Conservation (phyloP, 2,113 vertebrate species). For the Sterna hirundo region DNA sequence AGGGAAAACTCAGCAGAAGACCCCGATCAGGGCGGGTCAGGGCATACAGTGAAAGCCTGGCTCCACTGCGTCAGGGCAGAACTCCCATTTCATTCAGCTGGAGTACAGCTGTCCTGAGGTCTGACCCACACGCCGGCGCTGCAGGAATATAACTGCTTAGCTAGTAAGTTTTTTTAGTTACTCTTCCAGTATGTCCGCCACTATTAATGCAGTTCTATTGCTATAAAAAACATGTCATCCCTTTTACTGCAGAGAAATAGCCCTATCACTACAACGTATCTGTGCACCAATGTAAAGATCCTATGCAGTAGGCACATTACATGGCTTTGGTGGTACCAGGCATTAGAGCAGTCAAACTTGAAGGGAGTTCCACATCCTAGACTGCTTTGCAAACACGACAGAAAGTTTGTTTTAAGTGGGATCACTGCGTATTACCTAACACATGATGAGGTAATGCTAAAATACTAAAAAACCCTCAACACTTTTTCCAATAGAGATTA, state of each 20-base stretch:
- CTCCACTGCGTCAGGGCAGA: not conserved
- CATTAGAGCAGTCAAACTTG: not conserved
- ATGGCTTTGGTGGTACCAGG: not conserved
- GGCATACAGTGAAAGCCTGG: rapidly evolving
- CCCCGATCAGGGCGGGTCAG: not conserved
- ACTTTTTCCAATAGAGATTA: not conserved
- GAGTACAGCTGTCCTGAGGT: not conserved
- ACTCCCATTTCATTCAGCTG: not conserved
- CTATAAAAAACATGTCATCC: not conserved
- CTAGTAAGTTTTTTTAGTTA: not conserved
- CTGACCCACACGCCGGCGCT: not conserved
- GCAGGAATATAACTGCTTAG: not conserved
- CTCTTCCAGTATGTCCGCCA: not conserved
- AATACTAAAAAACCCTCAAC: not conserved
- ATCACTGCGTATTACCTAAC: conserved; percentile 22
- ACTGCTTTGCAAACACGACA: not conserved
- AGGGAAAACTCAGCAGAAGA: not conserved
- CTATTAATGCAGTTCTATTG: not conserved
- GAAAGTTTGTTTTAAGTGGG: conserved; percentile 9
- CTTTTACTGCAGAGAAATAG: not conserved
- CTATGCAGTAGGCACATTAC: not conserved
- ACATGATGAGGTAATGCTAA: conserved; percentile 8
- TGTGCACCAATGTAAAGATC: not conserved
- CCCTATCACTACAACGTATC: rapidly evolving
- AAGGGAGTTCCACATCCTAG: not conserved